Percentiles rank a stretch among this genome's conserved stretches.
Evolutionary conservation across 2,113 vertebrate genomes (phyloP).

Genomic region (Amphilophus citrinellus): DNA sequence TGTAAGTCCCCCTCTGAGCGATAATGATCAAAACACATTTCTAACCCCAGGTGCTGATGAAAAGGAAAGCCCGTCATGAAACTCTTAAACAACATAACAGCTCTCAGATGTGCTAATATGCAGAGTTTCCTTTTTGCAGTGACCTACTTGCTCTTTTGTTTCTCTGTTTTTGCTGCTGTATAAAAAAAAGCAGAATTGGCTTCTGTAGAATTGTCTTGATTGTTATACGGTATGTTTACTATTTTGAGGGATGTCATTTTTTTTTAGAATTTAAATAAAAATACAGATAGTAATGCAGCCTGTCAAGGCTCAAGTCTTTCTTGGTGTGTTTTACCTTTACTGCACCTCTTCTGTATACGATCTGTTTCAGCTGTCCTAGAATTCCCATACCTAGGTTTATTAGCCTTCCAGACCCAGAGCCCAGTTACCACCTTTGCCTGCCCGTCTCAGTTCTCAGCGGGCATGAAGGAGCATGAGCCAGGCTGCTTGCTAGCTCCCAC

Average conservation of each 20-base stretch:
- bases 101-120: background rate
- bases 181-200: background rate
- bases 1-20: background rate
- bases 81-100: fast-evolving
- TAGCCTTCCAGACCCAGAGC: constrained; percentile 32
- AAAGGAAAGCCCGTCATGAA: background rate
- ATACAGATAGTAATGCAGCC: background rate
- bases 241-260: background rate
- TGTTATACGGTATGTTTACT: background rate
- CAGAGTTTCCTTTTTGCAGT: background rate
- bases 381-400: constrained; percentile 42
- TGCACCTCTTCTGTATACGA: background rate
- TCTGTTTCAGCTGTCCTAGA: constrained; percentile 29
- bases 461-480: constrained; percentile 60
- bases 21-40: background rate
- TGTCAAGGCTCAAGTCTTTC: background rate
- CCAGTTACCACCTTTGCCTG: background rate
- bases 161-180: background rate
- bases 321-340: background rate
- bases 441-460: constrained; percentile 36
- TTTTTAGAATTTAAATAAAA: background rate
- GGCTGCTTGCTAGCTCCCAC: constrained; percentile 43
- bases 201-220: background rate
- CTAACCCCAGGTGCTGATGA: background rate
- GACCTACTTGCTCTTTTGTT: background rate